Base-by-base conservation (phyloP, 2,113 vertebrate species). In the Electrona antarctica region DNA sequence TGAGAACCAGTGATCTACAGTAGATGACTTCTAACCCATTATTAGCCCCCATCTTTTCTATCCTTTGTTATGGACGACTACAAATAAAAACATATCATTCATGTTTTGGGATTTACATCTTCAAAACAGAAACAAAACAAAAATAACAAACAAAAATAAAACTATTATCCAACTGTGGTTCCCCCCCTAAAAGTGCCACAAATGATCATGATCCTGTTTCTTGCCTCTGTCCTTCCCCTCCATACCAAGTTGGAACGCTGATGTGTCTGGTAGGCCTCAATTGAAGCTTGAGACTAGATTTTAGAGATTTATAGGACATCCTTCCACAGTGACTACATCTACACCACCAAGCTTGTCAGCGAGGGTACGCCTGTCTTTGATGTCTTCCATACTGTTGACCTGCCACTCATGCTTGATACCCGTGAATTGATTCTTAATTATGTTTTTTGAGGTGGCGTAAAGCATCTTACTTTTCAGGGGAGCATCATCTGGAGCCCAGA, bases 341-440 rank as follows among this genome's bases (percentile, higher is more conserved):
- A 87, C 84, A 56, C 95, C 94, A 0, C 96, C 96, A 0, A 97
- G 93, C 84, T 95, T 97, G 66, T 95, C 94, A 41, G 94, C 95
- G 78, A 97, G 90, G 77, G 91, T 92, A 69, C 90, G 87, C 78
- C 94, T 92, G 75, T 97, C 96, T 86, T 94, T 94, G 68, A 97
- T 92, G 71, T 97, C 96, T 1, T 96, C 95, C 7, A 93, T 85
- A 77, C 93, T 93, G 49, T 96, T 97, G 78, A 95, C 93, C 91
- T 97, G 96, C 93, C 94, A 94, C 84, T 97, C 96, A 0, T 97
- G 95, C 89, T 97, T 97, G 85, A 97, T 94, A 75, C 96, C 96
- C 84, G 94, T 89, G 33, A 97, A 91, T 80, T 96, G 97, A 77
- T 94, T 96, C 90, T 95, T 97, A 81, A 97, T 93, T 72, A 95